Evolutionary conservation across 2,888 invertebrate genomes (phyloP).

Genomic region (Pocota personata): DNA sequence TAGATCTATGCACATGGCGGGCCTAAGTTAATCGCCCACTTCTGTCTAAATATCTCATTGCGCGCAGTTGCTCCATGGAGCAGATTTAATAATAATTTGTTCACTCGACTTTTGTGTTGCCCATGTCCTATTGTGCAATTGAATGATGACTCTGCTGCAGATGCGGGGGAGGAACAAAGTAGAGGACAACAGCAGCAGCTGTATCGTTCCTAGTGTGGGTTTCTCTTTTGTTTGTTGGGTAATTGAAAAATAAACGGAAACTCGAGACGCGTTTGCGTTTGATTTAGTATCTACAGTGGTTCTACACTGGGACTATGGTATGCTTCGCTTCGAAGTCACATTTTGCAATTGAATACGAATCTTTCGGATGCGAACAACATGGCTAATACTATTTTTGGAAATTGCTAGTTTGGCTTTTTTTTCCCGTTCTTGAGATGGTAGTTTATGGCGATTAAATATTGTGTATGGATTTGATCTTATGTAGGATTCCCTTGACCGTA

Average conservation of each 20-base stretch:
- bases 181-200: slow-evolving; percentile 19
- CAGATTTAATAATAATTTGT: slow-evolving; percentile 64
- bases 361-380: background rate
- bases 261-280: slow-evolving; percentile 42
- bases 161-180: slow-evolving; percentile 57
- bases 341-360: background rate
- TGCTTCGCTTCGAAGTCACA: slow-evolving; percentile 13
- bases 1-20: slow-evolving; percentile 12
- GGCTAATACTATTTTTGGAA: slow-evolving; percentile 25
- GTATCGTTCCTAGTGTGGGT: slow-evolving; percentile 56
- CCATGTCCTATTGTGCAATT: slow-evolving; percentile 61
- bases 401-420: slow-evolving; percentile 11
- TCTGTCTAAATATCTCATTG: slow-evolving; percentile 24
- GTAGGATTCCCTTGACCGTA: slow-evolving; percentile 21
- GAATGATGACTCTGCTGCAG: slow-evolving; percentile 48
- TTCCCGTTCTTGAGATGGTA: background rate
- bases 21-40: slow-evolving; percentile 57
- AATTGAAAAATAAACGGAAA: slow-evolving; percentile 62
- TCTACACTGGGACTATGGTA: slow-evolving; percentile 11
- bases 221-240: slow-evolving; percentile 40
- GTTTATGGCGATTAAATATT: slow-evolving; percentile 20
- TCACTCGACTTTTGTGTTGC: slow-evolving; percentile 41
- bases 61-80: slow-evolving; percentile 33
- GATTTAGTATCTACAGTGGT: slow-evolving; percentile 24
- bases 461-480: background rate